Percentiles rank a stretch among this genome's conserved stretches.
These are phyloP conservation scores for Grallaria varia DNA, from an alignment of 2,113 vertebrate species.

Conservation along the genomic window DNA sequence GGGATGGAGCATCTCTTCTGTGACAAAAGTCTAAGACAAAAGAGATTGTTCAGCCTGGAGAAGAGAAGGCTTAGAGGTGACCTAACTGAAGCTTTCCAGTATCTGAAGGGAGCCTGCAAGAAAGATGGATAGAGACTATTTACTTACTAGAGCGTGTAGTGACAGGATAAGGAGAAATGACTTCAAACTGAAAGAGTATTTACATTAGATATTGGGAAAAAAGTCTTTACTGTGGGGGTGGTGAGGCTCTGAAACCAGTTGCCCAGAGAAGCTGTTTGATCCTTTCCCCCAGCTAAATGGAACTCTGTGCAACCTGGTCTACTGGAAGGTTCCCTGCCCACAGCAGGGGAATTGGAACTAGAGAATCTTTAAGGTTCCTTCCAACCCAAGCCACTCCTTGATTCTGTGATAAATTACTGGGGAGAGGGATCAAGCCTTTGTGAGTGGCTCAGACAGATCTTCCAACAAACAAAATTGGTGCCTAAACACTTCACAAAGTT, in stretches of 20 bases:
- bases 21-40: not conserved
- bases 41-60: not conserved
- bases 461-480: not conserved
- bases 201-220: not conserved
- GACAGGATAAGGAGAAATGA: not conserved
- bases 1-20: not conserved
- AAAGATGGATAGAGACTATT: not conserved
- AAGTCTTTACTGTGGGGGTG: not conserved
- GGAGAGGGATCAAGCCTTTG: not conserved
- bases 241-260: not conserved
- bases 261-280: not conserved
- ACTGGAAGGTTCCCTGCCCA: not conserved
- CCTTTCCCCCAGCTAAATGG: rapidly evolving
- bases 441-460: not conserved
- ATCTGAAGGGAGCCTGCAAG: not conserved
- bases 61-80: not conserved
- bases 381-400: not conserved
- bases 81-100: not conserved
- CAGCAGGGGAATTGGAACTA: too few relatives aligned
- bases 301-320: not conserved
- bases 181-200: not conserved
- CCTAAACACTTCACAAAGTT: not conserved
- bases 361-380: not conserved
- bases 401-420: not conserved
- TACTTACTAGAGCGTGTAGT: not conserved